These are phyloP conservation scores for Rugalucina vietnamica DNA, from an alignment of 2,888 invertebrate species.

Conservation along the genomic window DNA sequence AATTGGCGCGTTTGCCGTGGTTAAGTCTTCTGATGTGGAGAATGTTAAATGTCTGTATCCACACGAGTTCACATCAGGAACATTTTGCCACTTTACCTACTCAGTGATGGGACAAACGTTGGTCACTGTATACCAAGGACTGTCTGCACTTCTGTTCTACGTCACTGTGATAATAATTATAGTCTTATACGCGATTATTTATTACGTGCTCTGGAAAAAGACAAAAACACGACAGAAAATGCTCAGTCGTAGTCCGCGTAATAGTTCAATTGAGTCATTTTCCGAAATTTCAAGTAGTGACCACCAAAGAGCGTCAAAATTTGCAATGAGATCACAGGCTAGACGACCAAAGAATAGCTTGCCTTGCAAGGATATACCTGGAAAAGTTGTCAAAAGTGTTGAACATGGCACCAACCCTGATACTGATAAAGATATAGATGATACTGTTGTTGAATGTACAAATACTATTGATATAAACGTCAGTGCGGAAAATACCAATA, in stretches of 20 bases:
- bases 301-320: too few relatives aligned
- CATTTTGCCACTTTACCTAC: constrained; percentile 74
- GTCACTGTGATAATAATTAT: constrained; percentile 63
- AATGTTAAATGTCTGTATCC: constrained; percentile 65
- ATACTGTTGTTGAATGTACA: too few relatives aligned
- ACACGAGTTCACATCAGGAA: constrained; percentile 42
- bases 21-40: constrained; percentile 56
- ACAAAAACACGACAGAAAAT: constrained; percentile 54
- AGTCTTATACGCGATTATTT: constrained; percentile 70
- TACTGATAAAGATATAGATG: too few relatives aligned
- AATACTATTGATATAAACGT: too few relatives aligned
- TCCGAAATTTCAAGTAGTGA: too few relatives aligned
- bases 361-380: too few relatives aligned
- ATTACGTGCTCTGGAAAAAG: constrained; percentile 70
- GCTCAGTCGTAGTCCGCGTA: not conserved
- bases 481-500: too few relatives aligned
- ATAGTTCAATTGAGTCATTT: not conserved
- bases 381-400: too few relatives aligned
- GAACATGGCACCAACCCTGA: too few relatives aligned
- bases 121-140: constrained; percentile 63
- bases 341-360: too few relatives aligned
- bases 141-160: constrained; percentile 65
- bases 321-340: too few relatives aligned
- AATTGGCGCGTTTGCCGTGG: constrained; percentile 69
- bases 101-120: constrained; percentile 58